Evolutionary conservation across 2,888 invertebrate species (phyloP), one percentile per base, ranked within the genome.

Genomic region (Drosophila atripex): DNA sequence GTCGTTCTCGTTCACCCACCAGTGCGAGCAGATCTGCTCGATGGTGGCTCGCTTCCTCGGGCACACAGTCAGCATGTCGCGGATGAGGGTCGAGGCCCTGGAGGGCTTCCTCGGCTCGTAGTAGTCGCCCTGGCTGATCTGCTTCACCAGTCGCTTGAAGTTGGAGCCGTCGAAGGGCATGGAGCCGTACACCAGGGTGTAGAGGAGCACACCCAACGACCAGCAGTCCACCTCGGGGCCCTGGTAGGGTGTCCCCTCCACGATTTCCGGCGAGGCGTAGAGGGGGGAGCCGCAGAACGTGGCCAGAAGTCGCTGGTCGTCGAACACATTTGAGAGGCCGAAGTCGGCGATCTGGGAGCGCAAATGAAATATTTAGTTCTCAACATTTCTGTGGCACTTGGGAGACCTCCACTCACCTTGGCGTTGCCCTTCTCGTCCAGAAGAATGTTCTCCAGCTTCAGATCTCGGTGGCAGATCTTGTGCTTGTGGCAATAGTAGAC

Each of bases 161-260:
- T 99, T 98, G 73, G 98, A 97, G 70, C 99, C 99, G 92, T 99
- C 99, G 91, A 99, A 99, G 56, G 97, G 99, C 99, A 99, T 99
- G 76, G 99, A 98, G 82, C 99, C 99, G 91, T 99, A 99, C 77
- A 99, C 99, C 89, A 99, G 93, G 49, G 99, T 99, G 92, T 99
- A 99, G 9, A 99, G 93, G 50, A 99, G 93, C 51, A 99, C 99
- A 58, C 99, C 99, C 71, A 99, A 92, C 23, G 99, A 99, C 99
- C 96, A 96, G 90, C 96, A 96, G 89, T 96, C 96, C 53, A 96
- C 98, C 94, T 99, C 99, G 3, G 99, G 99, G 6, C 99, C 99
- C 89, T 96, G 96, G 91, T 99, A 99, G 0, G 98, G 98, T 8
- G 96, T 97, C 72, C 99, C 98, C 92, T 97, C 97, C 39, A 99